Percentiles rank a stretch among this genome's conserved stretches.
Conservation (phyloP, 2,888 invertebrate genomes). For the Alentia gelatinosa region DNA sequence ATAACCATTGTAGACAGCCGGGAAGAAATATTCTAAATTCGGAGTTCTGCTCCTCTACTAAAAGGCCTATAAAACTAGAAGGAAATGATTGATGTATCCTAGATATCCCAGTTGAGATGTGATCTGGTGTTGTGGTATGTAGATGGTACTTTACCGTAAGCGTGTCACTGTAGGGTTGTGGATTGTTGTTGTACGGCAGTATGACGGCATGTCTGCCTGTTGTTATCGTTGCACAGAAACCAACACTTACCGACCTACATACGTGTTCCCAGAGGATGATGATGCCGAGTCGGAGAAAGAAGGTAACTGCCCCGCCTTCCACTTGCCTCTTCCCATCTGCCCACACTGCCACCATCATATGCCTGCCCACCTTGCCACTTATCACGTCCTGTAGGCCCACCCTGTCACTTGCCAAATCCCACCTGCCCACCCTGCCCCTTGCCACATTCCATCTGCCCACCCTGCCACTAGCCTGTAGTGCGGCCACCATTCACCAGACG, state of each 20-base stretch:
- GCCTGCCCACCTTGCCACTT: no score
- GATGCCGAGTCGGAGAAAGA: conserved; percentile 68
- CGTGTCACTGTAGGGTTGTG: not conserved
- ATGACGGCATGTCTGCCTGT: conserved; percentile 7
- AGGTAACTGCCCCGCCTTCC: conserved; percentile 44
- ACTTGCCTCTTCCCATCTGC: no score
- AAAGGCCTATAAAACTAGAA: not conserved
- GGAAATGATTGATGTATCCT: not conserved
- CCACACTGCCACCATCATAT: no score
- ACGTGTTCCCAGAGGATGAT: conserved; percentile 75
- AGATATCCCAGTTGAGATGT: not conserved
- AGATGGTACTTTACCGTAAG: not conserved
- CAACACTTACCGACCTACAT: conserved; percentile 76
- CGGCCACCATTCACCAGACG: no score
- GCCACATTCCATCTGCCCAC: no score
- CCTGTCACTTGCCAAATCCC: not conserved
- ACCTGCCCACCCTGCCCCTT: not conserved
- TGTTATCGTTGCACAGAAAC: conserved; percentile 67
- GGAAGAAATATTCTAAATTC: no score
- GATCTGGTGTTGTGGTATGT: not conserved
- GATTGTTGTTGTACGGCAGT: not conserved
- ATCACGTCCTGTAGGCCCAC: no score
- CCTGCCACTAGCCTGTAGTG: no score
- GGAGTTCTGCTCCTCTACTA: no score
- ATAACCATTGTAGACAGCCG: no score